phyloP scores from a whole-genome alignment of 2,797 vertebrate genomes.

The Ambastaia sidthimunki region DNA sequence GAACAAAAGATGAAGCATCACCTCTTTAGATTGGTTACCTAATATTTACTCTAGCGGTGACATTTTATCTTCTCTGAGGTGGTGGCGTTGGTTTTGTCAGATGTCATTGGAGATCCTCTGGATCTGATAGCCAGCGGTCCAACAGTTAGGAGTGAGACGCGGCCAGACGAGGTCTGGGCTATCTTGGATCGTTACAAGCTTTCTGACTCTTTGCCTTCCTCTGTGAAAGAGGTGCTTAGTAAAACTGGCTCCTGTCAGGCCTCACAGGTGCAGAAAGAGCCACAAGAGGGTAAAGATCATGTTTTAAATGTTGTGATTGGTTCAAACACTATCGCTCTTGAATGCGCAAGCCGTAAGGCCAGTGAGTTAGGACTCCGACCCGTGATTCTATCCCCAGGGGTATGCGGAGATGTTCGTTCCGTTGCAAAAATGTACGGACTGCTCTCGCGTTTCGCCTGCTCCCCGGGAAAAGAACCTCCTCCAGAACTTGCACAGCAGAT shows the following conservation, averaged over 20 bases:
- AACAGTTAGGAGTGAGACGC: slow-evolving; percentile 80
- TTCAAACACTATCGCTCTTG: slow-evolving; percentile 87
- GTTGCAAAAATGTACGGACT: slow-evolving; percentile 86
- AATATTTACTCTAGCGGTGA: too few species aligned
- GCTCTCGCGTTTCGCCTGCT: slow-evolving; percentile 79
- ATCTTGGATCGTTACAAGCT: slow-evolving; percentile 84
- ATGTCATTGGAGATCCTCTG: slow-evolving; percentile 92
- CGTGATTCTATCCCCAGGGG: slow-evolving; percentile 81
- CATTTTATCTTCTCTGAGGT: slow-evolving; percentile 75
- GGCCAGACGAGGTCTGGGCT: slow-evolving; percentile 80
- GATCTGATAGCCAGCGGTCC: slow-evolving; percentile 95
- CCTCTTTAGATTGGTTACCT: too few species aligned
- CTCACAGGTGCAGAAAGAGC: slow-evolving; percentile 49
- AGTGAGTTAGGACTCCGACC: slow-evolving; percentile 83
- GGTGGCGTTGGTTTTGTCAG: slow-evolving; percentile 91
- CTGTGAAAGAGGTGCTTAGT: slow-evolving; percentile 83
- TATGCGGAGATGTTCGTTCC: slow-evolving; percentile 82
- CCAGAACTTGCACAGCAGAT: slow-evolving; percentile 72
- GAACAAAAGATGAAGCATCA: too few species aligned
- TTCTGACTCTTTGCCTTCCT: slow-evolving; percentile 76
- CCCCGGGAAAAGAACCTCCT: slow-evolving; percentile 59
- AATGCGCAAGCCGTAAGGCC: slow-evolving; percentile 78
- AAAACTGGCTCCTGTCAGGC: slow-evolving; percentile 45
- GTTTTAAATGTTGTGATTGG: slow-evolving; percentile 90
- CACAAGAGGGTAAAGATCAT: slow-evolving; percentile 45